Base-by-base conservation (phyloP, 2,797 vertebrate genomes). In the Cryptoprocta ferox region DNA sequence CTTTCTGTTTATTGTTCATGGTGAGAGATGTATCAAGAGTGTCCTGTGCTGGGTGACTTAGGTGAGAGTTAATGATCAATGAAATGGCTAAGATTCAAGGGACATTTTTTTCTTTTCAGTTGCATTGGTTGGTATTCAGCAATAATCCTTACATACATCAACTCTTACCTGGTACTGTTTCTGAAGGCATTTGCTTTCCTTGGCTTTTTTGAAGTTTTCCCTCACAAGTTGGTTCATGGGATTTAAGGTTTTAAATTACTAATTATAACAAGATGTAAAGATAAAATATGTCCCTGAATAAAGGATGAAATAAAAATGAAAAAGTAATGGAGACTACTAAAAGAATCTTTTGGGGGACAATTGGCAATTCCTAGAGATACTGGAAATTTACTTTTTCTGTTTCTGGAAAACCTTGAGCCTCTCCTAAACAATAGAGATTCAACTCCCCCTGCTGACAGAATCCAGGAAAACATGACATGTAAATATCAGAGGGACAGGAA, bases 371-470 rank as follows among this genome's bases (percentile, higher is more conserved):
- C 26, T 92, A 1, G 14, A 97, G 79, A 66, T 96, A 81, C 3
- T 91, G n/a, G 85, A 95, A 89, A 81, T 89, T 91, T 85, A 80
- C 66, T 88, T 96, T 88, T 96, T 92, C 86, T 70, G 68, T 95
- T 96, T 97, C 70, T 97, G 30, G 53, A 89, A 96, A 94, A 94
- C 91, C 68, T 30, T 4, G 37, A 73, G 6, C 61, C 80, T 68
- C 73, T 94, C 88, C 78, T 93, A 98, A 99, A 99, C 99, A 99
- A 99, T 99, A 99, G 99, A 99, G 99, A 99, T 99, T 99, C 99
- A 99, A 99, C 99, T 99, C 99, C 99, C 99, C 99, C 99, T 99
- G 99, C 99, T 99, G 99, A 98, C 99, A 98, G 97, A 97, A 98
- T 95, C 70, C 88, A 97, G 99, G 98, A 99, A 99, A 99, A 99